Conservation (phyloP, 1,140 invertebrate species). For the Scaptomyza graminum region DNA sequence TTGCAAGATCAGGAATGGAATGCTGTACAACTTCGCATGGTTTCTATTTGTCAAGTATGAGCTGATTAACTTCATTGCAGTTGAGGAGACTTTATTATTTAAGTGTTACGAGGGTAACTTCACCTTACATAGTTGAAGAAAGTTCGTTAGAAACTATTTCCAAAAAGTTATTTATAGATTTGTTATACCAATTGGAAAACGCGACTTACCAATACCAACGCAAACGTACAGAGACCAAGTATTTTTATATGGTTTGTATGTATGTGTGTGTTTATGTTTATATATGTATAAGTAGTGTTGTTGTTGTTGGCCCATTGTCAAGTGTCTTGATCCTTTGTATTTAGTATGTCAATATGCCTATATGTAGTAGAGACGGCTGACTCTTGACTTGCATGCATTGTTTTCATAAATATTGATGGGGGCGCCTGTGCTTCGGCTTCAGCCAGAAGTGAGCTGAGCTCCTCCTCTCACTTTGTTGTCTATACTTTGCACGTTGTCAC, state of each 20-base stretch:
- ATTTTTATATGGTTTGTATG: not conserved
- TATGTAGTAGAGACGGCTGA: constrained; percentile 30
- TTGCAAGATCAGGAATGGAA: no score
- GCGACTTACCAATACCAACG: not conserved
- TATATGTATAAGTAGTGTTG: constrained; percentile 29
- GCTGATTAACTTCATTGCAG: no score
- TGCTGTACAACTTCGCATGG: no score
- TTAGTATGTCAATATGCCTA: constrained; percentile 74
- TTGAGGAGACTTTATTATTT: no score
- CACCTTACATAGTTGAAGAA: not conserved
- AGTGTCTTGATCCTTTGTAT: constrained; percentile 69
- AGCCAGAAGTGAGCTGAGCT: constrained; percentile 34
- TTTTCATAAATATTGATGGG: constrained; percentile 58
- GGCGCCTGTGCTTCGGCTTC: constrained; percentile 18
- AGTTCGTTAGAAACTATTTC: not conserved
- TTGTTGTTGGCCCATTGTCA: constrained; percentile 44
- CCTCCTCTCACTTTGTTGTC: constrained; percentile 57
- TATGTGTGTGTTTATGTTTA: constrained; percentile 58
- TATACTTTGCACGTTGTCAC: constrained; percentile 58
- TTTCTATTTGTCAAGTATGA: no score
- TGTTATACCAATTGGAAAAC: not conserved
- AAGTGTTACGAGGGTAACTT: no score
- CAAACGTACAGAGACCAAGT: not conserved
- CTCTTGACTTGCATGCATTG: constrained; percentile 71
- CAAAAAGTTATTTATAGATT: not conserved